Percentiles rank a stretch among this genome's conserved stretches.
phyloP scores from a whole-genome alignment of 2,888 invertebrate species.

The Euplexia lucipara region DNA sequence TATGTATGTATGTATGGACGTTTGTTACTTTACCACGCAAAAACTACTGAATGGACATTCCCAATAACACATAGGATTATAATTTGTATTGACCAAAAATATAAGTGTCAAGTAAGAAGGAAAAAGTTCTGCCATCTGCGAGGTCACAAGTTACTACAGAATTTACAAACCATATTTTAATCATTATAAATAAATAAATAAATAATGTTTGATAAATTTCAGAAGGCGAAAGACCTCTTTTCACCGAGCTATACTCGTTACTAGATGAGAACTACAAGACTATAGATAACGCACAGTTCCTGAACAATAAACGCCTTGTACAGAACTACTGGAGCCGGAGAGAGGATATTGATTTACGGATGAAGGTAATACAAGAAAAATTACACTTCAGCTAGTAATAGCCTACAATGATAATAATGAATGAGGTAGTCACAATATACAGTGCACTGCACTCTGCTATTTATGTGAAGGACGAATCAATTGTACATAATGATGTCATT shows the following conservation, averaged over 20 bases:
- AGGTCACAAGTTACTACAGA: too few relatives aligned
- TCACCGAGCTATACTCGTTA: conserved; percentile 83
- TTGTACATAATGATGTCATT: conserved; percentile 40
- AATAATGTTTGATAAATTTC: conserved; percentile 55
- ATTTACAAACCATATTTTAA: too few relatives aligned
- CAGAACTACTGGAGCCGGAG: conserved; percentile 86
- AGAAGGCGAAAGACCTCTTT: conserved; percentile 86
- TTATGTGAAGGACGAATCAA: conserved; percentile 37
- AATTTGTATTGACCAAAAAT: too few relatives aligned
- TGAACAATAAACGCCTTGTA: conserved; percentile 83
- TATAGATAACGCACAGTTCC: conserved; percentile 84
- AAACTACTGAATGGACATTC: too few relatives aligned
- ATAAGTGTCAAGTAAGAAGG: too few relatives aligned
- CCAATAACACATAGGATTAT: too few relatives aligned
- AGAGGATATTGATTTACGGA: conserved; percentile 85
- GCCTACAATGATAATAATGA: conserved; percentile 18
- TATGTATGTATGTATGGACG: too few relatives aligned
- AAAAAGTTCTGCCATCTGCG: too few relatives aligned
- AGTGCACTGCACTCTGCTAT: conserved; percentile 18
- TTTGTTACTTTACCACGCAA: too few relatives aligned
- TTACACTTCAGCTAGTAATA: too few relatives aligned
- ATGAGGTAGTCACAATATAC: conserved; percentile 6
- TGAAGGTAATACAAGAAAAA: conserved; percentile 78
- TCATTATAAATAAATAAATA: too few relatives aligned
- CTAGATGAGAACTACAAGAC: conserved; percentile 86